Percentiles rank a stretch among this genome's conserved stretches.
These are phyloP conservation scores for Chouioia cunea DNA, from an alignment of 2,888 invertebrate genomes.

Conservation along the genomic window DNA sequence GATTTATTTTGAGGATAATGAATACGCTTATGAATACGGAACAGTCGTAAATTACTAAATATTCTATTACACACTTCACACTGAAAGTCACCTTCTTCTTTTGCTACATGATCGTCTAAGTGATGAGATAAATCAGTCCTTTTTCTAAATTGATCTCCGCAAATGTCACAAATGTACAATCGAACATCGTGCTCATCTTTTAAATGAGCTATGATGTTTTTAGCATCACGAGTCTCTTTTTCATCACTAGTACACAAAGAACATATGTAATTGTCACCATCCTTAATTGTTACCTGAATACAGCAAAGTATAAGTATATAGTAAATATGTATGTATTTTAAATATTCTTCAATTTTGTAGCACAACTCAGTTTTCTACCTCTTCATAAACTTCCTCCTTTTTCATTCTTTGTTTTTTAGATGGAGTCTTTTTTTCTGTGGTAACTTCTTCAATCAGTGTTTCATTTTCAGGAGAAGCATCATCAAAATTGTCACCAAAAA, in stretches of 20 bases:
- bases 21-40: constrained; percentile 76
- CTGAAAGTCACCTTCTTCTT: constrained; percentile 75
- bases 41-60: constrained; percentile 74
- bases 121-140: constrained; percentile 76
- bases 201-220: constrained; percentile 75
- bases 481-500: constrained; percentile 21
- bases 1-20: constrained; percentile 75
- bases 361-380: constrained; percentile 20
- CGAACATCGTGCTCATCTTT: constrained; percentile 74
- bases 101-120: constrained; percentile 75
- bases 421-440: constrained; percentile 36
- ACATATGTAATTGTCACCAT: constrained; percentile 72
- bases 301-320: not conserved
- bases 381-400: constrained; percentile 14
- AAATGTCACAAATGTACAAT: constrained; percentile 79
- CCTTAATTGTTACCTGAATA: constrained; percentile 58
- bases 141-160: constrained; percentile 76
- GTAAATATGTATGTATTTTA: not conserved
- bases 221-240: constrained; percentile 70
- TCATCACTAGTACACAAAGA: constrained; percentile 69
- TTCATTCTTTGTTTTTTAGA: constrained; percentile 31
- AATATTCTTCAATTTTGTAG: not conserved
- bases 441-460: constrained; percentile 45
- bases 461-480: constrained; percentile 18
- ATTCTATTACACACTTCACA: constrained; percentile 76